phyloP scores from a whole-genome alignment of 2,888 invertebrate species.

The Abrostola triplasia region DNA sequence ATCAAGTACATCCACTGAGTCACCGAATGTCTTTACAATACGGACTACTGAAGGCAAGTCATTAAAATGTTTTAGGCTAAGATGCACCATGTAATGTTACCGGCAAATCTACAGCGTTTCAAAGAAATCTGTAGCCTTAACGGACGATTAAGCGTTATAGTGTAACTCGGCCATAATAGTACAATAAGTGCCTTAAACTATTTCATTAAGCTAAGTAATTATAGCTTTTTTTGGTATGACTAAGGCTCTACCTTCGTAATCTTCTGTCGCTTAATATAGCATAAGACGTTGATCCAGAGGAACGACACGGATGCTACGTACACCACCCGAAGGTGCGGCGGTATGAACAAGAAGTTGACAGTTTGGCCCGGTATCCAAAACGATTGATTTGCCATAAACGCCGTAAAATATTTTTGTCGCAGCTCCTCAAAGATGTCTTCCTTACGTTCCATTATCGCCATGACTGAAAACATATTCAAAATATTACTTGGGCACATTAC shows the following conservation, averaged over 20 bases:
- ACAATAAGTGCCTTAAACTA: not conserved
- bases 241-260: constrained; percentile 17
- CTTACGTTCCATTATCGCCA: constrained; percentile 92
- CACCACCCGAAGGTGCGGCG: constrained; percentile 92
- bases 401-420: constrained; percentile 91
- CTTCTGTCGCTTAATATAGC: constrained; percentile 92
- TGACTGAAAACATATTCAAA: constrained; percentile 83
- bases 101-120: not conserved
- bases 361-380: constrained; percentile 96
- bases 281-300: constrained; percentile 95
- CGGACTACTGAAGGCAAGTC: not conserved
- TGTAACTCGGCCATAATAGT: not conserved
- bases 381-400: constrained; percentile 92
- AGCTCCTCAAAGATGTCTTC: constrained; percentile 92
- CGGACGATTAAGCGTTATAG: not conserved
- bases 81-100: not conserved
- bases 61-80: not conserved
- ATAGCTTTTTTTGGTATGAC: too few species aligned
- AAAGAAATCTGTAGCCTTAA: not conserved
- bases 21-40: not conserved
- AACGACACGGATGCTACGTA: constrained; percentile 94
- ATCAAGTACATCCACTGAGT: not conserved
- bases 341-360: constrained; percentile 92
- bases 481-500: not conserved
- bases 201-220: not conserved